Evolutionary conservation across 2,888 invertebrate species (phyloP).

Genomic region (Bibio marci): DNA sequence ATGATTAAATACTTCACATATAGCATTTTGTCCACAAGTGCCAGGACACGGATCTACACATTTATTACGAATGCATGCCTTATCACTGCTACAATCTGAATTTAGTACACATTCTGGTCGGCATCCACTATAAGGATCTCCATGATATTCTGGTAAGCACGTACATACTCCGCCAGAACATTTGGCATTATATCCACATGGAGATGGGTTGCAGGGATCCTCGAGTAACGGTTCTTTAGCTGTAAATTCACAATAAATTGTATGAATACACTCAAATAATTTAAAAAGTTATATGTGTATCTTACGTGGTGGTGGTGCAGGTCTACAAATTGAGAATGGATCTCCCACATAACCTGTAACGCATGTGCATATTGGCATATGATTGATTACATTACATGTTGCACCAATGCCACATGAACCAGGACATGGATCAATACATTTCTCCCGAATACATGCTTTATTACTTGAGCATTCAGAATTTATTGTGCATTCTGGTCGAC

Average conservation of each 20-base stretch:
- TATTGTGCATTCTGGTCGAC: slow-evolving; percentile 54
- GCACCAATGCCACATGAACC: slow-evolving; percentile 67
- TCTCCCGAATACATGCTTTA: slow-evolving; percentile 65
- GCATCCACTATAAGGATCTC: slow-evolving; percentile 51
- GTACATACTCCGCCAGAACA: slow-evolving; percentile 51
- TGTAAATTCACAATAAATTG: slow-evolving; percentile 11
- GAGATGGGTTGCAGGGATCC: slow-evolving; percentile 49
- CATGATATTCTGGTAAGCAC: slow-evolving; percentile 45
- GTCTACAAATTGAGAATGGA: slow-evolving; percentile 42
- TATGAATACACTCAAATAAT: slow-evolving; percentile 3
- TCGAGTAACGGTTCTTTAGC: slow-evolving; percentile 11
- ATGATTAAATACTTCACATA: slow-evolving; percentile 55
- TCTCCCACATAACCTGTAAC: slow-evolving; percentile 52
- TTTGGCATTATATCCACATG: slow-evolving; percentile 54
- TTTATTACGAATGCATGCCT: slow-evolving; percentile 51
- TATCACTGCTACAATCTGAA: slow-evolving; percentile 46
- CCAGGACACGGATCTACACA: slow-evolving; percentile 49
- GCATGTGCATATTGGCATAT: slow-evolving; percentile 59
- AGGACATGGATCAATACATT: slow-evolving; percentile 73
- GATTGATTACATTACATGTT: slow-evolving; percentile 46
- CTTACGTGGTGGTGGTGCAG: background rate
- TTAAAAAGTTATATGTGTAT: slow-evolving; percentile 7
- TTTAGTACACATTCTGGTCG: slow-evolving; percentile 54
- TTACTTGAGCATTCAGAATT: slow-evolving; percentile 68
- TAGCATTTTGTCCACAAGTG: slow-evolving; percentile 50